Base-by-base conservation (phyloP, 2,797 vertebrate genomes). In the Benthosema pterotum region DNA sequence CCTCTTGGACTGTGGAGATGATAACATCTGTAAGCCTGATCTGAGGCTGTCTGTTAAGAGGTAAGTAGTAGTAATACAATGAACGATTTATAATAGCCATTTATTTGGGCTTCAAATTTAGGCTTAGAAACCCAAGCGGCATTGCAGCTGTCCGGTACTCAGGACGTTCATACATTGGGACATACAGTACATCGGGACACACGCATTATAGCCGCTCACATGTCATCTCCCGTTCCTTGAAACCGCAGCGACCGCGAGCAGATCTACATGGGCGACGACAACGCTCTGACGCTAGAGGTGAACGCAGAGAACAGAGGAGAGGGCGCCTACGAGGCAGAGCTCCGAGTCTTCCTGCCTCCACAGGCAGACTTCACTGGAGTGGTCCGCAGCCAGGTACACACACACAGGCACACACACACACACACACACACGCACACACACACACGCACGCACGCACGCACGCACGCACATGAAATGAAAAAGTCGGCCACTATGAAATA, bases 301-400 rank as follows among this genome's bases (percentile, higher is more conserved):
- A 93, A 67, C 1, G 94, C 95, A 0, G 92, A 95, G 86, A 98
- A 99, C 60, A 88, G 80, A 72, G 97, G 97, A 0, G 97, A 99
- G 78, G 97, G 96, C 1, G 97, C 97, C 13, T 98, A 99, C 3
- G 97, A 99, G 88, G 97, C 97, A 0, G 97, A 98, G 65, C 95
- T 99, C 28, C 91, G 94, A 6, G 86, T 98, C 2, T 78, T 87
- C 0, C 92, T 95, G 2, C 97, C 97, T 0, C 93, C 90, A 0
- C 96, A 98, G 82, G 96, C 96, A 1, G 96, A 99, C 83, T 99
- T 96, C 88, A 96, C 95, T 0, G 94, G 93, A 0, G 95, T 96
- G 0, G 94, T 95, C 73, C 94, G 94, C 55, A 95, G 91, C 0
- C 93, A 96, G 91, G 97, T 97, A 25, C 13, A 45, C 17, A 51